Percentiles rank a stretch among this genome's conserved stretches.
phyloP scores from a whole-genome alignment of 2,888 invertebrate genomes.

The Cryptocephalus moraei region DNA sequence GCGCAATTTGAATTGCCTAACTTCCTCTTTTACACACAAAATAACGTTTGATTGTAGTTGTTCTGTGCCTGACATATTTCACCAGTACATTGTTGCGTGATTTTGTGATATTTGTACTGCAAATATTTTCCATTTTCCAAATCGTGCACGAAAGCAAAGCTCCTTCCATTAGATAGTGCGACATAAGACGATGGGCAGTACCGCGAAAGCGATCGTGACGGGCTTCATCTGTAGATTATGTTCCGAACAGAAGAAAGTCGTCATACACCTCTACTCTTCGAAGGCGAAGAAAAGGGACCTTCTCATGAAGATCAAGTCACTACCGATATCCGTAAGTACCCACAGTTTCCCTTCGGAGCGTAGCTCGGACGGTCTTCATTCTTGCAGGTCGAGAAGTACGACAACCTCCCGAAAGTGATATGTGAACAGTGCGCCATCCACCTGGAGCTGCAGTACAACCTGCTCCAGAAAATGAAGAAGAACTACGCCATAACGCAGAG shows the following conservation, averaged over 20 bases:
- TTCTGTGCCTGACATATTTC: too few relatives aligned
- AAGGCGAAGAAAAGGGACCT: conserved; percentile 65
- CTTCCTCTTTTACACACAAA: too few relatives aligned
- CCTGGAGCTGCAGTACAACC: conserved; percentile 42
- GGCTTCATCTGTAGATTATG: conserved; percentile 80
- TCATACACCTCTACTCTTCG: conserved; percentile 74
- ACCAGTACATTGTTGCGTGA: too few relatives aligned
- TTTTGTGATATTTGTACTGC: too few relatives aligned
- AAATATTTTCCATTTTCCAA: too few relatives aligned
- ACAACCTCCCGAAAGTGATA: conserved; percentile 57
- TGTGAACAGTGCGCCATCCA: conserved; percentile 46
- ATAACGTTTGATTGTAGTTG: too few relatives aligned
- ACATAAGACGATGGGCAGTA: conserved; percentile 58
- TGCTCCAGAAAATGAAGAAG: conserved; percentile 40
- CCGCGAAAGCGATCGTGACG: conserved; percentile 68
- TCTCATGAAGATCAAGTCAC: conserved; percentile 69
- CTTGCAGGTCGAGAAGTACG: conserved; percentile 34
- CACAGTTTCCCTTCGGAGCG: not conserved
- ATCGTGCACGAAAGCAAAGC: too few relatives aligned
- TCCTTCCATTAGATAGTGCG: too few relatives aligned
- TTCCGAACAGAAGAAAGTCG: conserved; percentile 75
- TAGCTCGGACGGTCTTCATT: not conserved
- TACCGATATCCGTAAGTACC: conserved; percentile 65
- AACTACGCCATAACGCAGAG: conserved; percentile 29
- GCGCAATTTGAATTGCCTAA: too few relatives aligned